Evolutionary conservation across 2,888 invertebrate species (phyloP).

Genomic region (Liodrosophila aerea): DNA sequence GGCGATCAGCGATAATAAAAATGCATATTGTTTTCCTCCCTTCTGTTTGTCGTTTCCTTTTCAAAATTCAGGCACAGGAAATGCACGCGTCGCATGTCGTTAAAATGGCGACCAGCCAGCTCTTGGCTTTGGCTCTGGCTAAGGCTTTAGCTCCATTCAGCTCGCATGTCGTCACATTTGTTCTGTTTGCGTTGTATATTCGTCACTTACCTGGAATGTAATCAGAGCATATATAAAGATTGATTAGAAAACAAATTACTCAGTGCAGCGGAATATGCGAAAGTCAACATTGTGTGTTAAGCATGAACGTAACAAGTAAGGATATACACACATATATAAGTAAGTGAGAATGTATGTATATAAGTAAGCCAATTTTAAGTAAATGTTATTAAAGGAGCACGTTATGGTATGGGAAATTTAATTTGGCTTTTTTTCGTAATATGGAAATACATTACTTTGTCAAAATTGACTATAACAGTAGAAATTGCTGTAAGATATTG

Average conservation of each 20-base stretch:
- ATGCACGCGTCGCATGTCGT: constrained; percentile 70
- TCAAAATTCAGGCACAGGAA: constrained; percentile 52
- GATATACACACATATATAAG: too few relatives aligned
- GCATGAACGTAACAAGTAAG: background rate
- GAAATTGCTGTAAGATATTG: too few relatives aligned
- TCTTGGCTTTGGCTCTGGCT: too few relatives aligned
- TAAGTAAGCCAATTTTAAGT: background rate
- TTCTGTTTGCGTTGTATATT: constrained; percentile 29
- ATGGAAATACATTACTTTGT: too few relatives aligned
- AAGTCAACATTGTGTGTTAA: constrained; percentile 12
- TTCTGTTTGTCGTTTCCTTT: constrained; percentile 11
- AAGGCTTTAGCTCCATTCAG: constrained; percentile 9
- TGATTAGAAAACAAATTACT: constrained; percentile 39
- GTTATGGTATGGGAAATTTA: too few relatives aligned
- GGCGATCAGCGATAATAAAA: constrained; percentile 52
- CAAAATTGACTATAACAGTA: too few relatives aligned
- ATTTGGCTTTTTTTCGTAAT: too few relatives aligned
- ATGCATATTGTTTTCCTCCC: constrained; percentile 49
- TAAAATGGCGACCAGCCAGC: constrained; percentile 52
- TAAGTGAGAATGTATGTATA: too few relatives aligned
- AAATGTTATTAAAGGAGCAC: too few relatives aligned
- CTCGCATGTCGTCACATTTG: constrained; percentile 17
- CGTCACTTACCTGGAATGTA: constrained; percentile 56
- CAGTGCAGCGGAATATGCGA: background rate
- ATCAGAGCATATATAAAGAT: constrained; percentile 48